Conservation (phyloP, 2,797 vertebrate species). For the Anas georgica region DNA sequence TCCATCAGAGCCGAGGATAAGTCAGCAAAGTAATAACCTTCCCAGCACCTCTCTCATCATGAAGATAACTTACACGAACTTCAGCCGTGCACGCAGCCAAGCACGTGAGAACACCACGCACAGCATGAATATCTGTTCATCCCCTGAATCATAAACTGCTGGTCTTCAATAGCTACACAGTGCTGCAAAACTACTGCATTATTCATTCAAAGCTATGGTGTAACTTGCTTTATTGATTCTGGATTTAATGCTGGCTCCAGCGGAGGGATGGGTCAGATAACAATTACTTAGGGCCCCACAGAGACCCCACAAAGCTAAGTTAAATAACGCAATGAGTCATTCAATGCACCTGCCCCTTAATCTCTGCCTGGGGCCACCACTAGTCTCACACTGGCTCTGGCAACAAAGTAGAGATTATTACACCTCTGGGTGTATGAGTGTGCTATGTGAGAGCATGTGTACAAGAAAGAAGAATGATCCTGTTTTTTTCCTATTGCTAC, state of each 20-base stretch:
- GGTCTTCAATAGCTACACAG: background rate
- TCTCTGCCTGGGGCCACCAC: constrained; percentile 18
- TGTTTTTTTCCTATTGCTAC: background rate
- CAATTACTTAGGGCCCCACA: background rate
- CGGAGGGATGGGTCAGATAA: background rate
- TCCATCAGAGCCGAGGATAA: background rate
- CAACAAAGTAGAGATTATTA: background rate
- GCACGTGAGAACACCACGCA: fast-evolving
- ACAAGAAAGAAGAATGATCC: background rate
- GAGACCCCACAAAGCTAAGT: background rate
- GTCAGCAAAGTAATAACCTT: background rate
- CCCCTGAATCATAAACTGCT: background rate
- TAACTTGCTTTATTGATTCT: background rate
- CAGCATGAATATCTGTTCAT: background rate
- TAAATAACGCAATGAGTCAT: background rate
- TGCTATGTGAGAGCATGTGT: no score
- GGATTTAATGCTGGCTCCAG: background rate
- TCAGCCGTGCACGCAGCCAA: background rate
- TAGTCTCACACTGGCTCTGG: background rate
- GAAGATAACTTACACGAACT: background rate
- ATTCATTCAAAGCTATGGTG: background rate
- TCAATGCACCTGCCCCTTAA: background rate
- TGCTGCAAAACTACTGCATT: background rate
- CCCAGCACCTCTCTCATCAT: background rate
- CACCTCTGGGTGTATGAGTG: background rate